Evolutionary conservation across 2,797 vertebrate species (phyloP).

Genomic region (Hipposideros larvatus): DNA sequence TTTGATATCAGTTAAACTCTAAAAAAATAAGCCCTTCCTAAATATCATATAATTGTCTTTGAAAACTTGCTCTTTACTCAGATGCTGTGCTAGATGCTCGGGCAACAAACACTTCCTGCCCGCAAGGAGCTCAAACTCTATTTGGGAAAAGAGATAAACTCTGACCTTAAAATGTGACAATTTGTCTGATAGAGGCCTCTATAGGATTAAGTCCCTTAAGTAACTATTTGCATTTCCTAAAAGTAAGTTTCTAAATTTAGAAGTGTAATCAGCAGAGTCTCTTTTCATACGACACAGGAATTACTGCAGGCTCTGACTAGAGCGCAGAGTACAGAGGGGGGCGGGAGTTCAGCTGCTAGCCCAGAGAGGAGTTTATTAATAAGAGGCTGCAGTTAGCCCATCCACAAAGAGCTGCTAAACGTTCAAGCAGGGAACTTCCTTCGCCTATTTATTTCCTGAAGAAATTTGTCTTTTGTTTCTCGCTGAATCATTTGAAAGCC

Average conservation of each 20-base stretch:
- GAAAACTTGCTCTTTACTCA: slow-evolving; percentile 7
- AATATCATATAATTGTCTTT: not conserved
- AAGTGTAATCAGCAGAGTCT: not conserved
- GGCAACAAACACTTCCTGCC: not conserved
- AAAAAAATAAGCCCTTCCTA: slow-evolving; percentile 37
- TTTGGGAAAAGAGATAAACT: not conserved
- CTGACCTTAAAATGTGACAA: not conserved
- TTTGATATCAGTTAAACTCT: not conserved
- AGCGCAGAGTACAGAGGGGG: not conserved
- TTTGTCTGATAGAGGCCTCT: not conserved
- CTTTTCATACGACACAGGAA: not conserved
- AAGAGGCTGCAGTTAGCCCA: not conserved
- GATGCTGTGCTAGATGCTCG: not conserved
- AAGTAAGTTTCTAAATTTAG: not conserved
- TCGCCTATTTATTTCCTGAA: slow-evolving; percentile 26
- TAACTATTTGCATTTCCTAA: not conserved
- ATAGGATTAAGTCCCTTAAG: not conserved
- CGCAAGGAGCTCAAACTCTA: not conserved
- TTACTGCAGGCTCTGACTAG: not conserved
- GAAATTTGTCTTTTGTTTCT: slow-evolving; percentile 49
- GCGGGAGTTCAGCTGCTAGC: not conserved
- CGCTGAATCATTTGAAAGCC: slow-evolving; percentile 16
- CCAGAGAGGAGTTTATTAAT: not conserved
- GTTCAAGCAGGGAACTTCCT: not conserved
- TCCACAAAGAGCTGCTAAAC: slow-evolving; percentile 45